phyloP scores from a whole-genome alignment of 2,888 invertebrate genomes.

The Sphaerophoria rueppellii region DNA sequence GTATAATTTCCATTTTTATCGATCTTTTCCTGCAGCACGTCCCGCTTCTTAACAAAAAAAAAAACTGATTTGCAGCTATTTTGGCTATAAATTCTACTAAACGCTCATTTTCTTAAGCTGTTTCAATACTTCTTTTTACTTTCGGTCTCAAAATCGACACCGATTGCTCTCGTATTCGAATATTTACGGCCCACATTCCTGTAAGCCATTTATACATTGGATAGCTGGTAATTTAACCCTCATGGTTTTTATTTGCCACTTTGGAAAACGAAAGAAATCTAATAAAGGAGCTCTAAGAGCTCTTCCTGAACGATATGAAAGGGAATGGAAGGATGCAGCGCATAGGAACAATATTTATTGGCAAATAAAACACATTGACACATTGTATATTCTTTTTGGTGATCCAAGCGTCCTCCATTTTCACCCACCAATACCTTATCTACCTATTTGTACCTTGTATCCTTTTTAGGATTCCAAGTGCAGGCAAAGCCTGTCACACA shows the following conservation, averaged over 20 bases:
- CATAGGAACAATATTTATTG: constrained; percentile 71
- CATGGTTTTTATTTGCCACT: constrained; percentile 71
- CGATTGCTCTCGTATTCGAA: not conserved
- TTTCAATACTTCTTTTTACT: constrained; percentile 50
- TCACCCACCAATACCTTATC: constrained; percentile 1
- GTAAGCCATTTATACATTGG: constrained; percentile 68
- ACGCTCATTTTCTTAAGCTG: constrained; percentile 71
- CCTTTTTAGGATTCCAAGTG: not conserved
- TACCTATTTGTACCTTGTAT: constrained; percentile 42
- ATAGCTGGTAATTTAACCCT: constrained; percentile 73
- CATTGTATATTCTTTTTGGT: constrained; percentile 63
- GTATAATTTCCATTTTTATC: constrained; percentile 39
- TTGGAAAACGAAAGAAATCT: constrained; percentile 54
- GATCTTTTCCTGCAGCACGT: constrained; percentile 35
- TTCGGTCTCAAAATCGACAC: not conserved
- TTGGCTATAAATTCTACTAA: constrained; percentile 67
- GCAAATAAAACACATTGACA: constrained; percentile 73
- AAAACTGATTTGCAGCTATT: constrained; percentile 66
- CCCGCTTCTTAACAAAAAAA: not conserved
- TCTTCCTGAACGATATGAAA: not conserved
- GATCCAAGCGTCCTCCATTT: not conserved
- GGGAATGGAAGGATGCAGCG: constrained; percentile 23
- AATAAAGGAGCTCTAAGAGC: constrained; percentile 49
- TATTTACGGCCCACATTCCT: constrained; percentile 62
- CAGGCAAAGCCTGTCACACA: constrained; percentile 55